A percentile compares a stretch with the other conserved stretches of the same genome.
These are phyloP conservation scores for Ostrea denselamellosa DNA, from an alignment of 1,140 invertebrate species.

Conservation along the genomic window DNA sequence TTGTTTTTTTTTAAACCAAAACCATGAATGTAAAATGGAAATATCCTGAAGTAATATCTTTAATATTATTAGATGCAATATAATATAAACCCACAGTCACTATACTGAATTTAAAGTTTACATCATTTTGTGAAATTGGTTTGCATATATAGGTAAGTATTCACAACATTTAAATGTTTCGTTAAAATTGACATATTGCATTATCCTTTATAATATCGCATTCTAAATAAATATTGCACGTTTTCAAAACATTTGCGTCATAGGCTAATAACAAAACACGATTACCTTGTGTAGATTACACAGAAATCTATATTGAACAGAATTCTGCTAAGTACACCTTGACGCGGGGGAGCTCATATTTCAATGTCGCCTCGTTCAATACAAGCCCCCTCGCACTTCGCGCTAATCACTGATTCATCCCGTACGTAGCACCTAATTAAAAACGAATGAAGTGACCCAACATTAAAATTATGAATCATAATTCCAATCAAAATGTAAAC, in stretches of 20 bases:
- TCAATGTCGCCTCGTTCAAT: neutral
- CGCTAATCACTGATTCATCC: slow-evolving; percentile 18
- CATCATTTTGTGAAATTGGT: too few species aligned
- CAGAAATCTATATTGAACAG: neutral
- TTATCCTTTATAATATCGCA: too few species aligned
- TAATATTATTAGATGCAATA: too few species aligned
- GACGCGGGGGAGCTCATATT: neutral
- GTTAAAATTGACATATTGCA: too few species aligned
- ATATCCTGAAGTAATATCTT: too few species aligned
- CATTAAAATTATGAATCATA: slow-evolving; percentile 12
- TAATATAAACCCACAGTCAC: too few species aligned
- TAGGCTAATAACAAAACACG: neutral
- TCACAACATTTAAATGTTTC: too few species aligned
- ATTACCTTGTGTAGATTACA: neutral
- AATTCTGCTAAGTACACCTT: slow-evolving; percentile 2
- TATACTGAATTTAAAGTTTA: too few species aligned
- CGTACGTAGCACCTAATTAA: slow-evolving; percentile 15
- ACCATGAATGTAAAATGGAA: too few species aligned
- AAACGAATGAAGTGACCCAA: slow-evolving; percentile 25
- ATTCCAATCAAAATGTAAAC: slow-evolving; percentile 21
- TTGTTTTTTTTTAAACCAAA: too few species aligned
- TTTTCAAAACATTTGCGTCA: slow-evolving; percentile 11
- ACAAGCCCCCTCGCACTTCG: neutral
- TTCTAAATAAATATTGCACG: neutral
- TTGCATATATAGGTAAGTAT: too few species aligned